Evolutionary conservation across 2,888 invertebrate genomes (phyloP), one percentile per base, ranked within the genome.

Genomic region (Melanargia galathea): DNA sequence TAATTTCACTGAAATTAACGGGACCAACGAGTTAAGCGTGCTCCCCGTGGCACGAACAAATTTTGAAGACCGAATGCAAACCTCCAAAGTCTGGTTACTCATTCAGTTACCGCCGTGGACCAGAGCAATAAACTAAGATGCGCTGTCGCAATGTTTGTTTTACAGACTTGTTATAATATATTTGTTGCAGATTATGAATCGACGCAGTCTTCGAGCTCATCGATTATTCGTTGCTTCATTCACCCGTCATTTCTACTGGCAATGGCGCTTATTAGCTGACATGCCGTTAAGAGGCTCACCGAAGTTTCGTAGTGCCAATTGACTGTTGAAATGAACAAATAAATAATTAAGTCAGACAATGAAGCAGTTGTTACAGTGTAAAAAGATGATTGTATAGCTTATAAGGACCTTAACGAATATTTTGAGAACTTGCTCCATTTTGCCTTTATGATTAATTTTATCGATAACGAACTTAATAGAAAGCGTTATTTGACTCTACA

Each of bases 121-220:
- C n/a, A n/a, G n/a, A n/a, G n/a, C n/a, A n/a, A n/a, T n/a, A n/a
- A n/a, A n/a, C n/a, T n/a, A n/a, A n/a, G n/a, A n/a, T n/a, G n/a
- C n/a, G n/a, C n/a, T n/a, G n/a, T n/a, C n/a, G n/a, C n/a, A n/a
- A n/a, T n/a, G n/a, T n/a, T n/a, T n/a, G n/a, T n/a, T n/a, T 26
- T 26, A 26, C 5, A 26, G 8, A 30, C 2, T 46, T 22, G 3
- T 18, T 18, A 22, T n/a, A n/a, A n/a, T n/a, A n/a, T 8, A 24
- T 56, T 62, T 49, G 38, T 40, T 60, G 65, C 79, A 87, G 90
- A 90, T 83, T 90, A 89, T 75, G 90, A 90, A 78, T 87, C 90
- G 40, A 87, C 90, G 11, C 90, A 89, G 71, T 83, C 89, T 59
- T 89, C 90, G 6, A 76, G 80, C 33, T 80, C 84, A 18, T 63